Percentiles rank a stretch among this genome's conserved stretches.
Conservation (phyloP, 2,888 invertebrate genomes). For the Idaea biselata region DNA sequence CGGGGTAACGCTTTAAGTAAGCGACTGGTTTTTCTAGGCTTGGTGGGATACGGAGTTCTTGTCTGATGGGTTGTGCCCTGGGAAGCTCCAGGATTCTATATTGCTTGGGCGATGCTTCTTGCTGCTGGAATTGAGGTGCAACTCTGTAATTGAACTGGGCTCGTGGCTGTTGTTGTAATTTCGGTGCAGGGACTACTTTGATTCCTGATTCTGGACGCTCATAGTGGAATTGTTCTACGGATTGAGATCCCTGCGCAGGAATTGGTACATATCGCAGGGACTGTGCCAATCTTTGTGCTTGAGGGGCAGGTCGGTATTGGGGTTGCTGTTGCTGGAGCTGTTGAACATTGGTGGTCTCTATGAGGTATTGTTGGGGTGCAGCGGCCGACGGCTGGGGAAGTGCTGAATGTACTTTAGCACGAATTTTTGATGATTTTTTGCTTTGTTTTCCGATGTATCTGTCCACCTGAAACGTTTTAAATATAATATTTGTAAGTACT, state of each 20-base stretch:
- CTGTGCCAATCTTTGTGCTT: conserved; percentile 55
- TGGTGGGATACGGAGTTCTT: conserved; percentile 57
- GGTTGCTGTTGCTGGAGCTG: conserved; percentile 45
- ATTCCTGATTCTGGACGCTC: conserved; percentile 67
- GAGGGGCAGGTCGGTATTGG: conserved; percentile 47
- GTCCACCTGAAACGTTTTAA: conserved; percentile 50
- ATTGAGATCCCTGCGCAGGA: conserved; percentile 44
- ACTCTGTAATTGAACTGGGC: conserved; percentile 53
- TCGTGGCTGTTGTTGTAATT: conserved; percentile 52
- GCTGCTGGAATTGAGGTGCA: conserved; percentile 61
- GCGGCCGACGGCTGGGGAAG: conserved; percentile 51
- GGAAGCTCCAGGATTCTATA: conserved; percentile 63
- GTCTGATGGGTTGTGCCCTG: conserved; percentile 52
- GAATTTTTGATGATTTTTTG: conserved; percentile 66
- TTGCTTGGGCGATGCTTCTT: conserved; percentile 66
- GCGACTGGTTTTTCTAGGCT: conserved; percentile 63
- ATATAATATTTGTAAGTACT: background rate
- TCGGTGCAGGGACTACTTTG: conserved; percentile 71
- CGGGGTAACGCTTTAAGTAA: conserved; percentile 67
- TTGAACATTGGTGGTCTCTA: conserved; percentile 74
- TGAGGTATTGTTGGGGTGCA: conserved; percentile 74
- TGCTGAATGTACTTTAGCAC: conserved; percentile 54
- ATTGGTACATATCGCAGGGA: conserved; percentile 56
- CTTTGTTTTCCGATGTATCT: conserved; percentile 66
- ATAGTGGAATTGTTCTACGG: conserved; percentile 53